phyloP scores from a whole-genome alignment of 2,888 invertebrate species.

The Cosmopolites sordidus region DNA sequence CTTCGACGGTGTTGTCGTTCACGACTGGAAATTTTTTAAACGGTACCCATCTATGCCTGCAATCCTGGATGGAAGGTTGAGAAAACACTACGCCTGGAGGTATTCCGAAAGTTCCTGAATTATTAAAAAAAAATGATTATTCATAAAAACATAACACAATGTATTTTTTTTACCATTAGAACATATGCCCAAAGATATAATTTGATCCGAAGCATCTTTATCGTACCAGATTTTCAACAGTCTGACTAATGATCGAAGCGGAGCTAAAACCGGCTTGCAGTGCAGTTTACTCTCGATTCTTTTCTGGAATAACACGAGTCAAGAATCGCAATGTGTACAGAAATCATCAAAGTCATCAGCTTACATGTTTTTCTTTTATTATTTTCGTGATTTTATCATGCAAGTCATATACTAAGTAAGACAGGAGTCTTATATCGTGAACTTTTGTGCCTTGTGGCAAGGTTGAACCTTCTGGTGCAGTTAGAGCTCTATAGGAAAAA shows the following conservation, averaged over 20 bases:
- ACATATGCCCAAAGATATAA: conserved; percentile 54
- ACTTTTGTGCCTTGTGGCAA: conserved; percentile 52
- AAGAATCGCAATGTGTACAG: too few relatives aligned
- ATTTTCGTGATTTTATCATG: conserved; percentile 38
- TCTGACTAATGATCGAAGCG: conserved; percentile 49
- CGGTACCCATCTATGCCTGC: conserved; percentile 51
- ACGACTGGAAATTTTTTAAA: conserved; percentile 35
- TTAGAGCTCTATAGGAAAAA: conserved; percentile 45
- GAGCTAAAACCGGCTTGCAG: conserved; percentile 36
- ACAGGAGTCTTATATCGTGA: conserved; percentile 54
- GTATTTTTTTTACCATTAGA: conserved; percentile 47
- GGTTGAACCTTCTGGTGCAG: conserved; percentile 50
- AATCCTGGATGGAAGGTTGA: conserved; percentile 51
- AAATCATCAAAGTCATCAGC: too few relatives aligned
- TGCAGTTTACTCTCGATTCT: conserved; percentile 11
- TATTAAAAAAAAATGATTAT: neutral
- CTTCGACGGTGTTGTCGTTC: conserved; percentile 19
- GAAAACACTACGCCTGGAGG: conserved; percentile 54
- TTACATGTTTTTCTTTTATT: conserved; percentile 43
- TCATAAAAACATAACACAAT: neutral
- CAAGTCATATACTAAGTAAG: conserved; percentile 47
- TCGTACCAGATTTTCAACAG: conserved; percentile 53
- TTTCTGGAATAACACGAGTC: too few relatives aligned
- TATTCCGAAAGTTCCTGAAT: conserved; percentile 51
- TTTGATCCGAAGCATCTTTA: conserved; percentile 40